These are phyloP conservation scores for Siphlonurus alternatus DNA, from an alignment of 2,888 invertebrate species.

Conservation along the genomic window DNA sequence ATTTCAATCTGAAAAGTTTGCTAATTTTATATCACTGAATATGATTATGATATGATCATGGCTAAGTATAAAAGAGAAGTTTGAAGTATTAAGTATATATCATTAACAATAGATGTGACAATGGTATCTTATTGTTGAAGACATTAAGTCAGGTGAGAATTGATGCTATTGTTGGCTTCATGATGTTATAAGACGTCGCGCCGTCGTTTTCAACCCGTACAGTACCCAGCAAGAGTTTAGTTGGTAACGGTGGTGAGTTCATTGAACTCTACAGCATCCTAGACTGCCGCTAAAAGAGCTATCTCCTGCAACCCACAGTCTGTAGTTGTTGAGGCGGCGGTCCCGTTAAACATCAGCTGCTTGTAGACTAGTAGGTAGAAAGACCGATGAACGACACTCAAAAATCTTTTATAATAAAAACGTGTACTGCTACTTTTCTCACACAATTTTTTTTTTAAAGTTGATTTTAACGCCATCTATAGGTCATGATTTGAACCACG, in stretches of 20 bases:
- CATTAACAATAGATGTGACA: too few relatives aligned
- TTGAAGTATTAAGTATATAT: too few relatives aligned
- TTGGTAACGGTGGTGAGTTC: background rate
- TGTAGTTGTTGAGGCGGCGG: background rate
- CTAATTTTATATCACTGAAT: too few relatives aligned
- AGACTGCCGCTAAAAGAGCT: constrained; percentile 1
- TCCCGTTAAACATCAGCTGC: constrained; percentile 1
- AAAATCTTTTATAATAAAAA: background rate
- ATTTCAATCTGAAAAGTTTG: too few relatives aligned
- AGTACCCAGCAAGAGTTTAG: background rate
- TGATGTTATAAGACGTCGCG: too few relatives aligned
- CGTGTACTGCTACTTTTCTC: background rate
- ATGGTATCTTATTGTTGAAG: too few relatives aligned
- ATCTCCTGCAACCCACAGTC: background rate
- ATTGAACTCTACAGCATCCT: background rate
- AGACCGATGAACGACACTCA: background rate
- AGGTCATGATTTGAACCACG: background rate
- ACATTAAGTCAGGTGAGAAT: too few relatives aligned
- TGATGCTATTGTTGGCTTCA: too few relatives aligned
- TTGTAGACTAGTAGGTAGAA: background rate
- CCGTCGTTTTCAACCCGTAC: too few relatives aligned
- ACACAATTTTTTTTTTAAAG: background rate
- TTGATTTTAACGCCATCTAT: background rate
- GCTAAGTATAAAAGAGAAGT: too few relatives aligned
- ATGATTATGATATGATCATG: too few relatives aligned